Evolutionary conservation across 2,888 invertebrate genomes (phyloP), one percentile per base, ranked within the genome.

Genomic region (Acleris emargana): DNA sequence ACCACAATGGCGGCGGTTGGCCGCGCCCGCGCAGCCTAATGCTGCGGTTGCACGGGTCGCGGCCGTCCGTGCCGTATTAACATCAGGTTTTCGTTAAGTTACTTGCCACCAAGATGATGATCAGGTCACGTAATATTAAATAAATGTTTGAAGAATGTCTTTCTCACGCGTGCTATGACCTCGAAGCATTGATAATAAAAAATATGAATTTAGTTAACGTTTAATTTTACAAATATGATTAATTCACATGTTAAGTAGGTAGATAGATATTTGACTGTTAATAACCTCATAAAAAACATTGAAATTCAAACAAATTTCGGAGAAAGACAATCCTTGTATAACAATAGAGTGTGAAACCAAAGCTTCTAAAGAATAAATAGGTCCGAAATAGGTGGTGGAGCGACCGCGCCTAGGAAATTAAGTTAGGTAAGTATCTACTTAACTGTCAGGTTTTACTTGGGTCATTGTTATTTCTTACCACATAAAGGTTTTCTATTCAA

Each of bases 1-100:
- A 86, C 76, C 79, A 86, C 86, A 87, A 89, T 88, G 76, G 76
- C 72, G 81, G 82, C 82, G 82, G 82, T 80, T 68, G 73, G 76
- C 76, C 76, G 77, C 75, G 78, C 78, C 77, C 75, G 80, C 78
- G 78, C 81, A 75, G 72, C 75, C 74, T 76, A 73, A 75, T 75
- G 67, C 68, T 76, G 77, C 76, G 79, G 67, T 70, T 72, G 72
- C 68, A 73, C 72, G 38, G 38, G 38, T 38, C 13, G 38, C 38
- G 69, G 70, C 76, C 77, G 72, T 73, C 77, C 72, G 74, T 72
- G 73, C 73, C 70, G 69, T 71, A 71, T 74, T 79, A 72, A 77
- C 73, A 75, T 75, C 73, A 61, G 71, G 75, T 75, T 74, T 80
- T 84, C 77, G 79, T 78, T 76, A 77, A 76, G 74, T 73, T 71